These are phyloP conservation scores for Kryphioiulus occultus DNA, from an alignment of 2,888 invertebrate genomes.

Conservation along the genomic window DNA sequence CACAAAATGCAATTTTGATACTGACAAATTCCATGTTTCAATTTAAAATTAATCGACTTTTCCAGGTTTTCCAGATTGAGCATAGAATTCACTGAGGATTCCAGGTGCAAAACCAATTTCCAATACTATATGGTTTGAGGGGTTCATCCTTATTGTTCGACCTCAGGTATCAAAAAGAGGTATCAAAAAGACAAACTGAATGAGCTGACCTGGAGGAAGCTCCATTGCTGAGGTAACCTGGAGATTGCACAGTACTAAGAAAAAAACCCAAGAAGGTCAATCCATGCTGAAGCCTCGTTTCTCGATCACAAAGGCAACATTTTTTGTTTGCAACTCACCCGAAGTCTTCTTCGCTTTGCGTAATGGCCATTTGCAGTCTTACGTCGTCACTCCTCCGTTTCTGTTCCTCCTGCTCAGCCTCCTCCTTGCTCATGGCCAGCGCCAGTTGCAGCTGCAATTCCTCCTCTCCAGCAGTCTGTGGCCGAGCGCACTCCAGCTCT, in stretches of 20 bases:
- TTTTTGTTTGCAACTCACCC: slow-evolving; percentile 72
- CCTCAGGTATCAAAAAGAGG: too few species aligned
- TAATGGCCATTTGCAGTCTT: slow-evolving; percentile 90
- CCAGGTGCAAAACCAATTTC: too few species aligned
- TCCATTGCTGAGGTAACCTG: background rate
- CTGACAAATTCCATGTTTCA: too few species aligned
- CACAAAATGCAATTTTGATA: too few species aligned
- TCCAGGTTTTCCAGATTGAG: too few species aligned
- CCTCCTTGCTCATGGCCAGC: slow-evolving; percentile 97
- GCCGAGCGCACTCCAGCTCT: slow-evolving; percentile 91
- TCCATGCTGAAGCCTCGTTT: too few species aligned
- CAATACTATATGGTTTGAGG: too few species aligned
- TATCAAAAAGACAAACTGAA: too few species aligned
- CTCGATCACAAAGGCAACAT: too few species aligned
- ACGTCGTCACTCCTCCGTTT: slow-evolving; percentile 95
- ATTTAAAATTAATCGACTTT: too few species aligned
- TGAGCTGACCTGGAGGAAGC: background rate
- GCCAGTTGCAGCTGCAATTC: slow-evolving; percentile 97
- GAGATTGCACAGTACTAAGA: background rate
- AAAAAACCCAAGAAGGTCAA: background rate
- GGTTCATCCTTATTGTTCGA: too few species aligned
- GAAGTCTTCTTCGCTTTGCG: slow-evolving; percentile 93
- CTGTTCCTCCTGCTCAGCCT: slow-evolving; percentile 96
- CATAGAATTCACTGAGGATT: too few species aligned
- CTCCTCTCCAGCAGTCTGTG: slow-evolving; percentile 96